Percentiles rank a stretch among this genome's conserved stretches.
Evolutionary conservation across 1,140 invertebrate genomes (phyloP).

Genomic region (Drosophila kanapiae): DNA sequence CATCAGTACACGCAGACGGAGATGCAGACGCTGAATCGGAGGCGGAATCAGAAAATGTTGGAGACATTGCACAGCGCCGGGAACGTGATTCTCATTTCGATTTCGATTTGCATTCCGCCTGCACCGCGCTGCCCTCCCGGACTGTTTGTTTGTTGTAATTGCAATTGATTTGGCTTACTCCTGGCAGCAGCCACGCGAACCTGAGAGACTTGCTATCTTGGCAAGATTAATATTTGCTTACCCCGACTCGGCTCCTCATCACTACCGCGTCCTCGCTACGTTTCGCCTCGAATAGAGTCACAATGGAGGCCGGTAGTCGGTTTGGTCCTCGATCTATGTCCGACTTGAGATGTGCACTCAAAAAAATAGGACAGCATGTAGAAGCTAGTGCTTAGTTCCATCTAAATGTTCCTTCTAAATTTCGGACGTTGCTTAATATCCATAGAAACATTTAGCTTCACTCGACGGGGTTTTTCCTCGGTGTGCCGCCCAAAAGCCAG

Average conservation of each 20-base stretch:
- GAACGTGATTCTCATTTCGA: conserved; percentile 58
- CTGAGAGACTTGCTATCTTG: conserved; percentile 30
- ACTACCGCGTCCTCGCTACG: too few species aligned
- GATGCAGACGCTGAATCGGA: conserved; percentile 4
- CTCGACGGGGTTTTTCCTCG: not conserved
- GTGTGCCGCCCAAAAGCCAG: not conserved
- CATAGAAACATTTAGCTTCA: not conserved
- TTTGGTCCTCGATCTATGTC: not conserved
- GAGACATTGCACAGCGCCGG: conserved; percentile 36
- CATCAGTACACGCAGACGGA: conserved; percentile 7
- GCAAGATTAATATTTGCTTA: conserved; percentile 55
- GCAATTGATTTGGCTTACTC: conserved; percentile 56
- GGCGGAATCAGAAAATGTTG: conserved; percentile 26
- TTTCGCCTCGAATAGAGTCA: conserved; percentile 1
- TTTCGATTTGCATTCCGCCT: conserved; percentile 47
- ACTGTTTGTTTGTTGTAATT: conserved; percentile 56
- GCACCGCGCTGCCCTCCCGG: not conserved
- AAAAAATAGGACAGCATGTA: not conserved
- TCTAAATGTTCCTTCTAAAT: not conserved
- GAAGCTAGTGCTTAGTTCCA: not conserved
- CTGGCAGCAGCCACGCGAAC: conserved; percentile 15
- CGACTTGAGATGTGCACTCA: not conserved
- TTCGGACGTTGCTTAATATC: not conserved
- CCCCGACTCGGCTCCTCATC: not conserved
- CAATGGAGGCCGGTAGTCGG: not conserved